Evolutionary conservation across 2,113 vertebrate species (phyloP), one percentile per base, ranked within the genome.

Genomic region (Argyrosomus japonicus): DNA sequence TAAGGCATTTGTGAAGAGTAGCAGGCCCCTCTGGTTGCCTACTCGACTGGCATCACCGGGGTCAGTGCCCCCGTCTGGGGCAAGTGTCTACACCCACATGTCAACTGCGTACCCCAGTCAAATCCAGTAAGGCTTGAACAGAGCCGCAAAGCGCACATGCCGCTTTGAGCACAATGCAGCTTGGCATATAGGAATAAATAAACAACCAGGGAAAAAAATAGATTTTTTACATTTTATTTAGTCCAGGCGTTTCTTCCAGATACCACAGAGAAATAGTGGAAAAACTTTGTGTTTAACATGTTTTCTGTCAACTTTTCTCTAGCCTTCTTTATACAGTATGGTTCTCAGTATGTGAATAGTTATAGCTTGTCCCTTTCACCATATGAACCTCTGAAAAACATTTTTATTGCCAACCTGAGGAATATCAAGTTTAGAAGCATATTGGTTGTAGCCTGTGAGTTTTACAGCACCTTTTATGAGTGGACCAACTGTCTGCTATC

Each of bases 11-110:
- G 71, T 83, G 75, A 77, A 58, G 83, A 81, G 67, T 64, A 73
- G 69, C 54, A 56, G 68, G 71, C 53, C 83, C 82, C 83, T 82
- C 36, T 57, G 75, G 88, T 81, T 32, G 43, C 75, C 76, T 45
- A 36, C 79, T 84, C 71, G 43, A 82, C 85, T 85, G 86, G 85
- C 89, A 79, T 92, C 84, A 73, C 74, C 21, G 27, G 84, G 94
- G 91, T 93, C 93, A 91, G 29, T 40, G 87, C 73, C 79, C 90
- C 70, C 82, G 74, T 93, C 89, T 87, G 77, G 88, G 82, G 85
- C 88, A 69, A 87, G 89, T 91, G 94, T 92, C 89, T 85, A 82
- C 88, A 82, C 86, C 89, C 86, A 81, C 91, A 88, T 92, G 88
- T 92, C 89, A 89, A 84, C 82, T 74, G 72, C 32, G 75, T 60